phyloP scores from a whole-genome alignment of 2,888 invertebrate species.

The Listrodromus nycthemerus region DNA sequence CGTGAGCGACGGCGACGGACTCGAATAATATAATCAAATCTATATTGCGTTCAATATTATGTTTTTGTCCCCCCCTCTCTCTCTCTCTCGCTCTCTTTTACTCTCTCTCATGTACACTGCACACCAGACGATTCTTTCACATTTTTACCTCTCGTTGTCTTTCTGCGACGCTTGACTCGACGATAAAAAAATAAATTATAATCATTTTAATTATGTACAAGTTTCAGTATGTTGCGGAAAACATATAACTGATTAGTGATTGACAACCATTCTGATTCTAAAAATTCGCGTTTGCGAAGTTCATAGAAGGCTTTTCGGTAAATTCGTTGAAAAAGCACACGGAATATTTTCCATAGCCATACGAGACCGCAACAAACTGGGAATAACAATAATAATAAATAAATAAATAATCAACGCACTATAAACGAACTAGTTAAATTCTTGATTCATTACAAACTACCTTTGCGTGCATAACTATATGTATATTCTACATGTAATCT shows the following conservation, averaged over 20 bases:
- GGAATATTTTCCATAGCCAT: conserved; percentile 40
- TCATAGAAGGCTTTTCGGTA: conserved; percentile 21
- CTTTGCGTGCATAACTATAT: conserved; percentile 68
- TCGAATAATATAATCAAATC: conserved; percentile 46
- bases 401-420: conserved; percentile 65
- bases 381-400: background rate
- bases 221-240: conserved; percentile 65
- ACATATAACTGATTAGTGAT: conserved; percentile 59
- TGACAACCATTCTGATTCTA: background rate
- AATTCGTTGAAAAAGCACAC: conserved; percentile 46
- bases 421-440: conserved; percentile 52
- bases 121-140: conserved; percentile 5
- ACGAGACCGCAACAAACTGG: conserved; percentile 62
- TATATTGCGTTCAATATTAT: conserved; percentile 13
- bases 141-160: conserved; percentile 63
- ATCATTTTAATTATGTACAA: conserved; percentile 62
- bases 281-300: conserved; percentile 13
- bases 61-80: background rate
- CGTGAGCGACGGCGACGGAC: conserved; percentile 46
- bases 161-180: conserved; percentile 62
- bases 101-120: conserved; percentile 14
- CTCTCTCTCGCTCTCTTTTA: background rate
- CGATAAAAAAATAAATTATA: conserved; percentile 70
- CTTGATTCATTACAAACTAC: conserved; percentile 59
- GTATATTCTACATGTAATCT: conserved; percentile 46